A percentile compares a stretch with the other conserved stretches of the same genome.
Evolutionary conservation across 2,113 vertebrate species (phyloP).

Genomic region (Pygoscelis antarcticus): DNA sequence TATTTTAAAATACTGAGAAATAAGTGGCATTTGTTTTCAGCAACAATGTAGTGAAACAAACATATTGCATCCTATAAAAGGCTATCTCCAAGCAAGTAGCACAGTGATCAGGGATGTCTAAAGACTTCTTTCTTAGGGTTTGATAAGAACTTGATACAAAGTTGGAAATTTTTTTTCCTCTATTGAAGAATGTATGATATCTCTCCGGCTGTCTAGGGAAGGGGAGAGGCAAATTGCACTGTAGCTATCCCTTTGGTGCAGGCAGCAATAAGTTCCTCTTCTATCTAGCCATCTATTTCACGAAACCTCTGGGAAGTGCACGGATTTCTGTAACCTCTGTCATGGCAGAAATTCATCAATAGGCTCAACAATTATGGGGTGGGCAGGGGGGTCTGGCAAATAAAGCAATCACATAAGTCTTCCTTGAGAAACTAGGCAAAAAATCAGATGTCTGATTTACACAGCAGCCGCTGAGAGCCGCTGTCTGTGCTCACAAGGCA

Average conservation of each 20-base stretch:
- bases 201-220: background rate
- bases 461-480: background rate
- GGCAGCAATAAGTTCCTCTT: background rate
- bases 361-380: background rate
- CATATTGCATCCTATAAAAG: background rate
- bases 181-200: background rate
- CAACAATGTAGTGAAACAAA: background rate
- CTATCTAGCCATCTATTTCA: background rate
- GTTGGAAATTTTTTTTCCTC: background rate
- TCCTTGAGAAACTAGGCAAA: constrained; percentile 11
- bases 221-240: background rate
- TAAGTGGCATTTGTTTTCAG: background rate
- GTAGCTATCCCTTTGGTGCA: background rate
- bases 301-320: background rate
- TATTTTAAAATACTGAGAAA: background rate
- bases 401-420: background rate
- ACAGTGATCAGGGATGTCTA: background rate
- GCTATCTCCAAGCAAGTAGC: background rate
- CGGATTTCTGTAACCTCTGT: constrained; percentile 8
- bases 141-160: background rate
- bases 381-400: background rate
- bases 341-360: background rate
- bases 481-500: constrained; percentile 8
- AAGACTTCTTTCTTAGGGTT: background rate
- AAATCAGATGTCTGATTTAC: background rate